Conservation (phyloP, 1,140 invertebrate genomes). For the Orius laevigatus region DNA sequence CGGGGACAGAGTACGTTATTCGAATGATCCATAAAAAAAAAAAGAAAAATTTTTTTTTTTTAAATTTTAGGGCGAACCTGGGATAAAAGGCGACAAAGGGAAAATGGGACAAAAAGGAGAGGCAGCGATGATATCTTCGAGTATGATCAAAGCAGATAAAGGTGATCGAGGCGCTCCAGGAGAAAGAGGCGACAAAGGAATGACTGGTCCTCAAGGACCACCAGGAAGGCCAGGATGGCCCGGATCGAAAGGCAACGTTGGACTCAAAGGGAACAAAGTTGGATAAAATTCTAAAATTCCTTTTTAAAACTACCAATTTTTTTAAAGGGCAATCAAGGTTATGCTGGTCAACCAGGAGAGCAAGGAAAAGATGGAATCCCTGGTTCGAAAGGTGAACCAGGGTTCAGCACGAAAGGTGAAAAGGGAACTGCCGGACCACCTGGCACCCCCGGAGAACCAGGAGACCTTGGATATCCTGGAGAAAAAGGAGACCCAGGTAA, state of each 20-base stretch:
- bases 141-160: constrained; percentile 1
- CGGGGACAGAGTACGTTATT: constrained; percentile 37
- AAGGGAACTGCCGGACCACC: constrained; percentile 33
- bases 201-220: constrained; percentile 26
- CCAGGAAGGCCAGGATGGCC: constrained; percentile 33
- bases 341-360: constrained; percentile 32
- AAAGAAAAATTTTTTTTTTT: not conserved
- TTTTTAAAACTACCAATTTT: not conserved
- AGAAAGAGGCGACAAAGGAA: constrained; percentile 18
- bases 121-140: not conserved
- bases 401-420: constrained; percentile 46
- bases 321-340: constrained; percentile 25
- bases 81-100: constrained; percentile 18
- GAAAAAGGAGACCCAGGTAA: constrained; percentile 32
- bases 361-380: constrained; percentile 48
- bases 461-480: constrained; percentile 43
- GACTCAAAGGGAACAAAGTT: constrained; percentile 28
- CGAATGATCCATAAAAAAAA: not conserved
- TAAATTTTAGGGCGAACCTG: not conserved
- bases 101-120: constrained; percentile 6
- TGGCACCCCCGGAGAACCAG: constrained; percentile 35
- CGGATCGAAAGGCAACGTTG: constrained; percentile 27
- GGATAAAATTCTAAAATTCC: not conserved
- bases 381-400: constrained; percentile 49
- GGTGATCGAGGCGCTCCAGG: constrained; percentile 3